A percentile compares a stretch with the other conserved stretches of the same genome.
These are phyloP conservation scores for Zosterops borbonicus DNA, from an alignment of 2,113 vertebrate species.

Conservation along the genomic window DNA sequence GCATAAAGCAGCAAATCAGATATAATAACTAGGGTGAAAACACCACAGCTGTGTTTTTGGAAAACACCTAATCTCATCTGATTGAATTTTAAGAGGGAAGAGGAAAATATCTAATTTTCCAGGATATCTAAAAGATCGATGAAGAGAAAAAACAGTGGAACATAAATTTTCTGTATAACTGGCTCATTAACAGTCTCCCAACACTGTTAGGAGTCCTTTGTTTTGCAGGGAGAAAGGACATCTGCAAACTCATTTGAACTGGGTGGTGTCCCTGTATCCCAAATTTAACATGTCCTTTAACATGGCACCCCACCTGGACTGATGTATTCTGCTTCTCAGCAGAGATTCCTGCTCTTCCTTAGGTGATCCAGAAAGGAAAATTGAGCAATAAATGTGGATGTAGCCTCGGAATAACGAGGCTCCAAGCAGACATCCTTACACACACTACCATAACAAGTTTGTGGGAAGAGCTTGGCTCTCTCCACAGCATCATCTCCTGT, in stretches of 20 bases:
- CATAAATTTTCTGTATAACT: neutral
- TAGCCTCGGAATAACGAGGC: neutral
- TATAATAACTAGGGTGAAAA: neutral
- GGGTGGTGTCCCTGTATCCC: neutral
- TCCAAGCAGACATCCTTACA: neutral
- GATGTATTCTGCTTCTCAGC: neutral
- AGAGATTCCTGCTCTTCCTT: neutral
- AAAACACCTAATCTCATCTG: slow-evolving; percentile 8
- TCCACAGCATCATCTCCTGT: neutral
- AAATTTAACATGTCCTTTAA: neutral
- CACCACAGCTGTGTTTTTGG: neutral
- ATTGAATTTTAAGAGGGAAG: neutral
- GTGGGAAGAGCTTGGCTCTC: neutral
- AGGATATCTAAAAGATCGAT: neutral
- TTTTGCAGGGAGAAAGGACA: neutral
- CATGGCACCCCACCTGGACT: rapidly evolving
- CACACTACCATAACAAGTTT: rapidly evolving
- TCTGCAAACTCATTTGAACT: neutral
- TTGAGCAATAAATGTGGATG: rapidly evolving
- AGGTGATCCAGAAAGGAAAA: neutral
- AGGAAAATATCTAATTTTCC: neutral
- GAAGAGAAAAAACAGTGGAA: neutral
- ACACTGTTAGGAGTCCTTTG: no score
- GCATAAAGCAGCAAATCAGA: neutral
- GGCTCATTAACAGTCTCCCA: neutral